Evolutionary conservation across 1,140 invertebrate genomes (phyloP), one percentile per base, ranked within the genome.

Genomic region (Drosophila pseudoananassae): DNA sequence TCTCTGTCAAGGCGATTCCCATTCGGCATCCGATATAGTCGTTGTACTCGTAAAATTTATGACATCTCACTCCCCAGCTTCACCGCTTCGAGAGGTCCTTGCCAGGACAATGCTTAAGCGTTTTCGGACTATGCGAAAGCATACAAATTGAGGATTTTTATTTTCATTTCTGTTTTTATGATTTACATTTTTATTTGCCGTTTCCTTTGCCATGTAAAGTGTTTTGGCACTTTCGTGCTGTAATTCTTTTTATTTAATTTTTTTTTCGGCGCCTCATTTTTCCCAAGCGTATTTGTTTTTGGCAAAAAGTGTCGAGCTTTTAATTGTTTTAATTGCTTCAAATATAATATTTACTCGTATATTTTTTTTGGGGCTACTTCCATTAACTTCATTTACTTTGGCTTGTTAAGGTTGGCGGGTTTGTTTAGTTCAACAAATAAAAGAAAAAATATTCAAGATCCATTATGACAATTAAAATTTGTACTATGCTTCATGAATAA

Each of bases 71-170:
- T 40, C 20, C 45, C 4, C 15, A 7, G 49, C n/a, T 23, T 29
- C 23, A n/a, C 20, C 20, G 3, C 5, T 14, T 3, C 27, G n/a
- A 25, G 31, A 25, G 29, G 38, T 15, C 43, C 29, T 54, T 54
- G 49, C 38, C 59, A 57, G 75, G 78, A 83, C 82, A 74, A 69
- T 79, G 66, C 76, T 87, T 73, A 79, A 76, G 79, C 76, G 61
- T 64, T 72, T 69, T 60, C 25, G 56, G 54, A 87, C 83, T 88
- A 79, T 87, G 83, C 83, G 83, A 87, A 79, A 83, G 83, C 76
- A 87, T 87, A 88, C 78, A 87, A 89, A 87, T 87, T 83, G 83
- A 60, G 83, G 83, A 87, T 87, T 87, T 87, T 88, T 87, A 88
- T 83, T 78, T 78, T 83, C 74, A 87, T 83, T 88, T 82, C 80